phyloP scores from a whole-genome alignment of 2,888 invertebrate genomes.

The Agapetus fuscipes region DNA sequence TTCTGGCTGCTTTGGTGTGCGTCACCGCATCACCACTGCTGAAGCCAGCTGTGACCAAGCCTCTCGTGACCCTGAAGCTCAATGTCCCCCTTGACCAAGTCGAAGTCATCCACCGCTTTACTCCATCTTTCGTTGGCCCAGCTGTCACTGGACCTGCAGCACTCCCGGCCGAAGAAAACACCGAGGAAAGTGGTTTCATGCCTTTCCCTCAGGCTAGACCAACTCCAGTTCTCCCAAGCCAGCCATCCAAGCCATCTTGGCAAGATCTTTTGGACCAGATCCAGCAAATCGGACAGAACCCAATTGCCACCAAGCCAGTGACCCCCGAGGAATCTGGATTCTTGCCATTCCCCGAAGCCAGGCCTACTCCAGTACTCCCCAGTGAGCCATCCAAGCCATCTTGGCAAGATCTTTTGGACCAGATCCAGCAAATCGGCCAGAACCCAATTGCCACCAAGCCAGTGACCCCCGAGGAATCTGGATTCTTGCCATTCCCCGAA shows the following conservation, averaged over 20 bases:
- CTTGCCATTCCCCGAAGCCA: not conserved
- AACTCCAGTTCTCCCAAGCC: not conserved
- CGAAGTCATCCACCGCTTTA: not conserved
- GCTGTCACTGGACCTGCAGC: not conserved
- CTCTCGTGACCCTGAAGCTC: not conserved
- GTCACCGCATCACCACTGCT: not conserved
- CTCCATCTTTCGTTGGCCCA: not conserved
- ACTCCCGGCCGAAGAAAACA: not conserved
- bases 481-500: not conserved
- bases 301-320: not conserved
- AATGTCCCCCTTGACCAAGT: not conserved
- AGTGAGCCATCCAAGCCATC: not conserved
- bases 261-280: not conserved
- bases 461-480: not conserved
- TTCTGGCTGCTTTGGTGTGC: not conserved
- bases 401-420: not conserved
- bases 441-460: not conserved
- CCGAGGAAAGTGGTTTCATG: not conserved
- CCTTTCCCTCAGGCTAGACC: not conserved
- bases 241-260: not conserved
- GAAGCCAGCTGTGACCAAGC: not conserved
- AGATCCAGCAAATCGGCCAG: not conserved
- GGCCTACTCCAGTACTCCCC: not conserved
- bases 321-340: not conserved
- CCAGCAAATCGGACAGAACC: not conserved